Evolutionary conservation across 2,888 invertebrate species (phyloP), one percentile per base, ranked within the genome.

Genomic region (Drosophila paracracens): DNA sequence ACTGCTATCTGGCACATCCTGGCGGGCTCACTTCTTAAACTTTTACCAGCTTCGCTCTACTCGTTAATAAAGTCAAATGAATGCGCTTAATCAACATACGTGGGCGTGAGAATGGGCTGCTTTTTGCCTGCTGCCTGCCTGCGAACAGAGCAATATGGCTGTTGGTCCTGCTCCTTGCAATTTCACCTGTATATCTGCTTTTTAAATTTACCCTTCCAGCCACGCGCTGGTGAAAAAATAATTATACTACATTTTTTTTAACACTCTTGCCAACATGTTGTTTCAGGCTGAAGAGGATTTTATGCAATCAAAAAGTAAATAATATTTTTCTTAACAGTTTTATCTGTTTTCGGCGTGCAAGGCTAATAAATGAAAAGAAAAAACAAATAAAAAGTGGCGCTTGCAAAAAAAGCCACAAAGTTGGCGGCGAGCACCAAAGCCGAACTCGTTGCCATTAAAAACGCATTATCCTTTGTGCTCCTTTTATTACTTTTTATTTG

Each of bases 401-500:
- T 50, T 36, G 54, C 66, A 66, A 74, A 75, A 75, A 74, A 80
- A 76, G 83, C 69, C 74, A 83, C 75, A 79, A 88, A 84, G 71
- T 56, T 62, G 43, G 21, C 43, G 50, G 25, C 52, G 69, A 60
- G 74, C 71, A 80, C 80, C 84, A 84, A 82, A 80, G 89, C 81
- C 82, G 76, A 89, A 78, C 82, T 84, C 88, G 70, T 89, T 82
- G 85, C 82, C 89, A 89, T 85, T 85, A 85, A 85, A 89, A 89
- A 82, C 89, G 74, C 89, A 88, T 85, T 85, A 85, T 85, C 82
- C 83, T 88, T 88, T 89, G 89, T 89, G 88, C 70, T 80, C 57
- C 68, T 89, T 89, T 89, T 89, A 89, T 89, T 82, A 82, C 88
- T 84, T 89, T 88, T 82, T 73, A 84, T 89, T 88, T 78, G 70